Base-by-base conservation (phyloP, 2,113 vertebrate species). In the Noctilio leporinus region DNA sequence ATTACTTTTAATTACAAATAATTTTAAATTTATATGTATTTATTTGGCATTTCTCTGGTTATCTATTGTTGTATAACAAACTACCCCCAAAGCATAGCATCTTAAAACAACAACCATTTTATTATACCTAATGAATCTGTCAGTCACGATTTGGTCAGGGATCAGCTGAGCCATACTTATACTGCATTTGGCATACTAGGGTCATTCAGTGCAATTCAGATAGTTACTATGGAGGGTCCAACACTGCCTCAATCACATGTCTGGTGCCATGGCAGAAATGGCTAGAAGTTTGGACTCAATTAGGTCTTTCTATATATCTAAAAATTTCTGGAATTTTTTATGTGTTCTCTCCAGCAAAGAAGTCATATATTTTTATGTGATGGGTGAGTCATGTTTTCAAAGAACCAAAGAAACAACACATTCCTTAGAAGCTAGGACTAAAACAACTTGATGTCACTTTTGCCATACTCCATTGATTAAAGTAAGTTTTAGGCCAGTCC, bases 401-500 rank as follows among this genome's bases (percentile, higher is more conserved):
- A 45, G 91, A 86, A 69, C 12, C 22, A 82, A 94, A 38, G 28
- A 91, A 88, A 77, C 28, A 47, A 4, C 35, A 69, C 43, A 24
- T 51, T 51, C 57, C 53, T 72, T n/a, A 72, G 33, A 80, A 7
- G 15, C 5, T 73, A 89, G 38, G 5, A 53, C 72, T 64, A 73
- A 38, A 89, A 89, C 33, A n/a, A 93, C 24, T 93, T 95, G 38
- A 78, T n/a, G 45, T 89, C 35, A 88, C 49, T 83, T 88, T 14
- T 95, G 40, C 77, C 77, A 82, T 65, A 73, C 11, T 89, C 6
- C 73, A 53, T 72, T 85, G n/a, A 17, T 86, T 90, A 90, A 80
- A 93, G 40, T 53, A 55, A 55, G 9, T 65, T 93, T 65, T 67
- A 73, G 26, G 33, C 3, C 49, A 85, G 19, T 24, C 26, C 51